Evolutionary conservation across 2,113 vertebrate species (phyloP).

Genomic region (Stictonetta naevosa): DNA sequence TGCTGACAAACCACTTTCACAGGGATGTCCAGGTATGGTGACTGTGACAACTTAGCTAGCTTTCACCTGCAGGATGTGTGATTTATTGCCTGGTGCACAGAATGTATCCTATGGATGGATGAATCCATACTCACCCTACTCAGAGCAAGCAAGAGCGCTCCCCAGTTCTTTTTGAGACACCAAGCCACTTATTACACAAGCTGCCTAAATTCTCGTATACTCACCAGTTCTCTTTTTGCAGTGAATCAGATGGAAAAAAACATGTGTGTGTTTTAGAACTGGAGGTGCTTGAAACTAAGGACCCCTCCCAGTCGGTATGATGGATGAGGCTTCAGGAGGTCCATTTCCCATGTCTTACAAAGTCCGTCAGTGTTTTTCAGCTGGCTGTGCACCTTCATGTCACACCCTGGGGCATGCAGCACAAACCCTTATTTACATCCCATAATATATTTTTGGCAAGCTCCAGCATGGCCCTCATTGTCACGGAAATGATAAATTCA

Average conservation of each 20-base stretch:
- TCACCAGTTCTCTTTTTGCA: not conserved
- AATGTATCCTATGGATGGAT: not conserved
- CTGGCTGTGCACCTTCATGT: not conserved
- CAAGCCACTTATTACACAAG: not conserved
- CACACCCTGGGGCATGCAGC: fast-evolving
- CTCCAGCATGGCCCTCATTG: not conserved
- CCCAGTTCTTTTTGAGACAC: not conserved
- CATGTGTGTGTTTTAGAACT: not conserved
- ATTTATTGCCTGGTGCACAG: not conserved
- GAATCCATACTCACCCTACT: not conserved
- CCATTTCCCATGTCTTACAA: not conserved
- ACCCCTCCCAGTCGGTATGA: fast-evolving
- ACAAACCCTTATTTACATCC: not conserved
- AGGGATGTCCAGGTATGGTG: not conserved
- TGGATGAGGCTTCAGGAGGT: not conserved
- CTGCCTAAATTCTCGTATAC: not conserved
- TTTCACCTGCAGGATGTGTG: not conserved
- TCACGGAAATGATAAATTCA: not conserved
- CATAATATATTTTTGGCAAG: not conserved
- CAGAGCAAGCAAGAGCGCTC: not conserved
- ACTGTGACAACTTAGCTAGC: not conserved
- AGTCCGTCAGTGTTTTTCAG: not conserved
- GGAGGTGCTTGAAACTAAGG: not conserved
- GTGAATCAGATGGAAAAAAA: not conserved
- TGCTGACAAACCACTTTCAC: not conserved